Evolutionary conservation across 2,797 vertebrate genomes (phyloP).

Genomic region (Ammospiza maritima): DNA sequence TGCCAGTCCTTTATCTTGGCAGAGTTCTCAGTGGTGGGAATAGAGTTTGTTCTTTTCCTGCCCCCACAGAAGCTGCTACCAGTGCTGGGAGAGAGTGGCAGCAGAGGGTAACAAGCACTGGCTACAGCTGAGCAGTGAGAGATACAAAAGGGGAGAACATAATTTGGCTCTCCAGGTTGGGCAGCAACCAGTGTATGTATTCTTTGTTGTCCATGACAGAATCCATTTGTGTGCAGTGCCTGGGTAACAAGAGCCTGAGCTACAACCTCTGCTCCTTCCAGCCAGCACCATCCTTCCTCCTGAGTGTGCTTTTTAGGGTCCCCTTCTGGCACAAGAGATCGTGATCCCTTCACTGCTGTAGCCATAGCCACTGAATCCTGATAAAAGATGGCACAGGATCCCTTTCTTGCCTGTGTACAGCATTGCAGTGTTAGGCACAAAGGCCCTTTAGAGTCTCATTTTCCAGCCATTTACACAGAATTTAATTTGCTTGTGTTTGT

Average conservation of each 20-base stretch:
- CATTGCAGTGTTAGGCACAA: neutral
- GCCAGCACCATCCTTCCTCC: neutral
- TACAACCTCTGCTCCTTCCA: neutral
- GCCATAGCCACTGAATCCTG: neutral
- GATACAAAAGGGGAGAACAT: neutral
- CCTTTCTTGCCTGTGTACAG: neutral
- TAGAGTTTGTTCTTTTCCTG: neutral
- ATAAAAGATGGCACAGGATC: neutral
- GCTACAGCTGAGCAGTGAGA: neutral
- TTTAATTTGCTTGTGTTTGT: constrained; percentile 31
- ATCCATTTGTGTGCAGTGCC: neutral
- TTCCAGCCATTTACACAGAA: neutral
- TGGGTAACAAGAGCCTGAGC: neutral
- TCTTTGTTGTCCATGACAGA: neutral
- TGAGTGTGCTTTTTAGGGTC: neutral
- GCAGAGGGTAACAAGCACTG: neutral
- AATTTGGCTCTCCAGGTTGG: neutral
- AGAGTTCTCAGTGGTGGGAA: neutral
- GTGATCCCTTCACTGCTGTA: neutral
- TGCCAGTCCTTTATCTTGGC: neutral
- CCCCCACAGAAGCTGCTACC: neutral
- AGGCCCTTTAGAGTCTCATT: neutral
- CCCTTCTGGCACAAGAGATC: neutral
- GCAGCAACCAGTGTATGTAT: neutral
- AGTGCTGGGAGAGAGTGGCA: neutral